Evolutionary conservation across 2,888 invertebrate genomes (phyloP), one percentile per base, ranked within the genome.

Genomic region (Belgica antarctica): DNA sequence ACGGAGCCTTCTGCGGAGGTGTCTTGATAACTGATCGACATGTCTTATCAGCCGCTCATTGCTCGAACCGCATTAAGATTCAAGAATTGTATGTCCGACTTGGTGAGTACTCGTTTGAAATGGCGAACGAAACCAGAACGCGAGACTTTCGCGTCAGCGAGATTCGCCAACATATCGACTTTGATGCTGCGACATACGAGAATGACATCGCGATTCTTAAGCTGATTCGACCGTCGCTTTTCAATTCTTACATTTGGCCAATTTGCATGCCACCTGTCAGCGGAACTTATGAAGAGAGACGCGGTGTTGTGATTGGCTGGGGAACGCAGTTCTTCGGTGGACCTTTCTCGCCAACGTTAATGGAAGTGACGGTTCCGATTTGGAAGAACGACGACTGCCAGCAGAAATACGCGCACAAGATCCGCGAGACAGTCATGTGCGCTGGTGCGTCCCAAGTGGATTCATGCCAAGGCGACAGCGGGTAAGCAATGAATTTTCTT

Each of bases 391-490:
- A 83, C 22, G 81, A 81, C 36, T 93, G 93, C 75, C 78, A 81
- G 0, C 77, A 82, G 1, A 82, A 86, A 1, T 89, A 88, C 76
- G 81, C 86, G 0, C 85, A 87, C 73, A 80, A 82, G 27, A 84
- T 92, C 62, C 85, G 87, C 41, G 84, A 87, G 0, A 87, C 86
- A 70, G 85, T 85, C 27, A 74, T 94, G 41, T 94, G 93, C 75
- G 94, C 93, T 1, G 92, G 90, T 7, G 85, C 87, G 62, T 92
- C 92, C 0, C 90, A 90, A 0, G 87, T 87, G 72, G 94, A 94
- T 76, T 87, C 92, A 12, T 94, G 93, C 75, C 89, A 91, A 85
- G 71, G 80, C 1, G 80, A 80, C 71, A 79, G 79, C 69, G 80
- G 80, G 63, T 63, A 36, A 63, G 7, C 61, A n/a, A n/a, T n/a